Evolutionary conservation across 2,797 vertebrate genomes (phyloP).

Genomic region (Clarias laeviceps): DNA sequence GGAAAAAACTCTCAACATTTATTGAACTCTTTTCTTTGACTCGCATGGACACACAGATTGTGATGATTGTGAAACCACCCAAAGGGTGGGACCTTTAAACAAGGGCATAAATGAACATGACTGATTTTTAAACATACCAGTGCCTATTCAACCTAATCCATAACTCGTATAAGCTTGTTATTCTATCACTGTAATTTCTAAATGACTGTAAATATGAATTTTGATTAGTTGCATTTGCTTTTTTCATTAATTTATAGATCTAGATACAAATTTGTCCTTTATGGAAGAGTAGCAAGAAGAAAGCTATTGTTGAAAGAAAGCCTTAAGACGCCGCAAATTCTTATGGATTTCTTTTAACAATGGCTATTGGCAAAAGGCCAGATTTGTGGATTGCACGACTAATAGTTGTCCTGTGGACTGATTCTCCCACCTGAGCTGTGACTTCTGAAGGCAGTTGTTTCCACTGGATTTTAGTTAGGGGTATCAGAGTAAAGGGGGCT

Average conservation of each 20-base stretch:
- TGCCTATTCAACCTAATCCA: not conserved
- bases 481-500: no score
- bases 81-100: not conserved
- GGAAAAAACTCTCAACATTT: not conserved
- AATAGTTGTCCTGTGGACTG: no score
- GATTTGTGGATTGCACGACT: no score
- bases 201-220: not conserved
- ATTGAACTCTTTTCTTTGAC: not conserved
- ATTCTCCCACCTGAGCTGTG: no score
- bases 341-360: no score
- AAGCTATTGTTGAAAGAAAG: no score
- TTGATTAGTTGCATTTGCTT: not conserved
- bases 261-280: not conserved
- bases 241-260: not conserved
- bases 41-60: not conserved
- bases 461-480: no score
- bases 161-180: not conserved
- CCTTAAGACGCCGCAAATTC: no score
- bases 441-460: no score
- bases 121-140: not conserved
- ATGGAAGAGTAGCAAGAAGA: no score
- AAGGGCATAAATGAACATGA: not conserved
- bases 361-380: no score
- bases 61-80: not conserved
- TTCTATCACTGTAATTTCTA: not conserved